Evolutionary conservation across 2,797 vertebrate genomes (phyloP).

Genomic region (Urosaurus nigricauda): DNA sequence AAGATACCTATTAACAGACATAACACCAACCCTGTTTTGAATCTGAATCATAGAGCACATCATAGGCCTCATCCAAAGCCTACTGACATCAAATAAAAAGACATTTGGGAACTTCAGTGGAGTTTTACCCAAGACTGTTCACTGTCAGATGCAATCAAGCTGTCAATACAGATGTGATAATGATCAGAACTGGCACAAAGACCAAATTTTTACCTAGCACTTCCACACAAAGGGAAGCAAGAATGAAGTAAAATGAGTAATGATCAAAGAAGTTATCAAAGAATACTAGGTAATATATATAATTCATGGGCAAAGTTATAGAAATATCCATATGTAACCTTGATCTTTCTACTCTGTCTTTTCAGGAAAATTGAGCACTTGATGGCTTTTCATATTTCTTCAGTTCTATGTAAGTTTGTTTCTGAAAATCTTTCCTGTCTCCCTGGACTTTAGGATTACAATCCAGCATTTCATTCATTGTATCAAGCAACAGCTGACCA

Average conservation of each 20-base stretch:
- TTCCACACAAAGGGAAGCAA: background rate
- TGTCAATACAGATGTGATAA: conserved; percentile 18
- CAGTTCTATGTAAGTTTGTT: background rate
- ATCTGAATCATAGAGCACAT: background rate
- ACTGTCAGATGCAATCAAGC: conserved; percentile 29
- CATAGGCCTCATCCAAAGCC: background rate
- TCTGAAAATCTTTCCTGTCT: background rate
- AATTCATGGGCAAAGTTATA: conserved; percentile 34
- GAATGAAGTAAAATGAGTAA: background rate
- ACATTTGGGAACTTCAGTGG: conserved; percentile 7
- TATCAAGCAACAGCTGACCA: background rate
- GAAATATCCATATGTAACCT: conserved; percentile 17
- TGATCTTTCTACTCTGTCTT: conserved; percentile 31
- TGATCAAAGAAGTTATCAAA: background rate
- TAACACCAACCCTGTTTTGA: conserved; percentile 10
- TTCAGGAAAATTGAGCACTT: conserved; percentile 13
- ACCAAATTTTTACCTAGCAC: conserved; percentile 15
- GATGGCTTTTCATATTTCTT: conserved; percentile 21
- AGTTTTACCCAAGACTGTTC: background rate
- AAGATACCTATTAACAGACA: conserved; percentile 10
- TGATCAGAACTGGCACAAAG: background rate
- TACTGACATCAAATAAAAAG: background rate
- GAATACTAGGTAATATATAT: background rate
- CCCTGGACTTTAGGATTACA: background rate
- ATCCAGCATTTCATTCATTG: background rate